Percentiles rank a stretch among this genome's conserved stretches.
phyloP scores from a whole-genome alignment of 2,113 vertebrate species.

The Crotalus helleri region DNA sequence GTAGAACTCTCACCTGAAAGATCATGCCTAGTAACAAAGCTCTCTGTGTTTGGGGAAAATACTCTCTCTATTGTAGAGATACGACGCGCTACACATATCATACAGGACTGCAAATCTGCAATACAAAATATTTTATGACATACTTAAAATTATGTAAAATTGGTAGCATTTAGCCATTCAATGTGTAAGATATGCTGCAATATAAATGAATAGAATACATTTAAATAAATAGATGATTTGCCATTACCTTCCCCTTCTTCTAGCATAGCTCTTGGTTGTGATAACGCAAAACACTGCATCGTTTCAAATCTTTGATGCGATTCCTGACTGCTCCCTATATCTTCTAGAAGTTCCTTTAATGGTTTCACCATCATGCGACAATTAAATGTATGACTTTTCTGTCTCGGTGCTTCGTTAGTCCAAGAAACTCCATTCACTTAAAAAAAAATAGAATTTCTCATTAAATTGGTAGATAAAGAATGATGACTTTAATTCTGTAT shows the following conservation, averaged over 20 bases:
- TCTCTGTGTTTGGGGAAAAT: constrained; percentile 77
- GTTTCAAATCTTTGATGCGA: constrained; percentile 85
- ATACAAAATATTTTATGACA: constrained; percentile 25
- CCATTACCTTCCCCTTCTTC: constrained; percentile 94
- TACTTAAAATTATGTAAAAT: neutral
- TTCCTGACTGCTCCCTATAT: constrained; percentile 71
- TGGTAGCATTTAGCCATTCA: neutral
- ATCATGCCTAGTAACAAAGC: constrained; percentile 94
- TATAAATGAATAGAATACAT: neutral
- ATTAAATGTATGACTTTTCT: constrained; percentile 96
- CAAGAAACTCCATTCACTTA: constrained; percentile 87
- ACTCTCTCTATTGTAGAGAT: constrained; percentile 83
- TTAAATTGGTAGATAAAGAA: neutral
- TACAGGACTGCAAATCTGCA: constrained; percentile 95
- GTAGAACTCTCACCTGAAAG: constrained; percentile 82
- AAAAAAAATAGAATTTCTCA: neutral
- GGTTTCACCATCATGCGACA: constrained; percentile 93
- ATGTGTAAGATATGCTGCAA: neutral
- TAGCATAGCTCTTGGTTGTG: constrained; percentile 95
- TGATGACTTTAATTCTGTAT: neutral
- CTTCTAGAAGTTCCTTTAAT: constrained; percentile 77
- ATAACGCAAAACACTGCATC: constrained; percentile 98
- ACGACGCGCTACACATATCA: constrained; percentile 96
- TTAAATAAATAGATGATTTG: neutral
- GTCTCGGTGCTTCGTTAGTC: constrained; percentile 84